Percentiles rank a stretch among this genome's conserved stretches.
These are phyloP conservation scores for Centropus unirufus DNA, from an alignment of 2,113 vertebrate genomes.

Conservation along the genomic window DNA sequence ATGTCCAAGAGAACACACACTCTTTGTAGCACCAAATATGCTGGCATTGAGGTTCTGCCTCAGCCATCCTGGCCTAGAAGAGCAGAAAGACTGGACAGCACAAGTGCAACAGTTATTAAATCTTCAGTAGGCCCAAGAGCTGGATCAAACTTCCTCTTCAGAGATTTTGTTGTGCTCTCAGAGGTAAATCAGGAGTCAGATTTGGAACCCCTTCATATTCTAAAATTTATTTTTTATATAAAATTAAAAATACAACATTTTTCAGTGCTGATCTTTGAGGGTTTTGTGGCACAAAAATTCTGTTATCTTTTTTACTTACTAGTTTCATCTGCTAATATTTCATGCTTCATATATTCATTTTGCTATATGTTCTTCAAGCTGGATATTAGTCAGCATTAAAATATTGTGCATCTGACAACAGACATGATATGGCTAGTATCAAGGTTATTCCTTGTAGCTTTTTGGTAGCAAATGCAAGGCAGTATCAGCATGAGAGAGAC, in stretches of 20 bases:
- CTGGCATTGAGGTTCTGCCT: neutral
- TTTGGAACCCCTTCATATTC: neutral
- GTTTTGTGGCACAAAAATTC: neutral
- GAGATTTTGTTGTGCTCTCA: neutral
- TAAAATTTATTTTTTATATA: neutral
- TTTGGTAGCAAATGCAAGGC: slow-evolving; percentile 23
- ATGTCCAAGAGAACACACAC: neutral
- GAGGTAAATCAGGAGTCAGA: neutral
- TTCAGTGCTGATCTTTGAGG: neutral
- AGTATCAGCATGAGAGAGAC: slow-evolving; percentile 16
- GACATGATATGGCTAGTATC: neutral
- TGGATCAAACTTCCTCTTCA: neutral
- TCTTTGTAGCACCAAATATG: neutral
- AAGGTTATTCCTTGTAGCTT: neutral
- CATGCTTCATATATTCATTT: neutral
- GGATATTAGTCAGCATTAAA: neutral
- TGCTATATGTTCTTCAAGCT: neutral
- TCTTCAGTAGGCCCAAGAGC: neutral
- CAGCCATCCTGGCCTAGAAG: neutral
- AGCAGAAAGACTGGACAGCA: neutral
- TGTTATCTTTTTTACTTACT: neutral
- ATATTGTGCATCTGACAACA: slow-evolving; percentile 13
- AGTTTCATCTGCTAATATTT: neutral
- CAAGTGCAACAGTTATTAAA: neutral
- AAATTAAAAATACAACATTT: neutral